phyloP scores from a whole-genome alignment of 2,888 invertebrate genomes.

The Alcis repandata region DNA sequence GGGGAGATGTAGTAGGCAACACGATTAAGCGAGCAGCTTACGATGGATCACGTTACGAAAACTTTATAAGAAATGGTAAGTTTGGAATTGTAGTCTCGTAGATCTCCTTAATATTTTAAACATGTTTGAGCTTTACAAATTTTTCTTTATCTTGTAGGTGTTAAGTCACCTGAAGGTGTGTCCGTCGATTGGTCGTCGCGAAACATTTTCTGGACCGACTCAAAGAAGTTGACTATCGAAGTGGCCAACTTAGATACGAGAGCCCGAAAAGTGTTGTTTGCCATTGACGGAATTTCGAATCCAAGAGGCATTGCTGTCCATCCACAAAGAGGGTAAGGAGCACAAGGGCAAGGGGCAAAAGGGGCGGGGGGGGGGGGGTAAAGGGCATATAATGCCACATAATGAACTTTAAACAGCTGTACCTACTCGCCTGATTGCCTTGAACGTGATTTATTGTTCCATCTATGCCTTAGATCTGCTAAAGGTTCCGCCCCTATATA shows the following conservation, averaged over 20 bases:
- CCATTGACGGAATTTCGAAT: conserved; percentile 91
- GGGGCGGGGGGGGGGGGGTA: too few species aligned
- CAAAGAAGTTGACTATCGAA: conserved; percentile 94
- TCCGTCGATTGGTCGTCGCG: conserved; percentile 97
- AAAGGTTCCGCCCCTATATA: too few species aligned
- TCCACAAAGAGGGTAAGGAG: conserved; percentile 92
- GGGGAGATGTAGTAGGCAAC: conserved; percentile 96
- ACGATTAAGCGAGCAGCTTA: conserved; percentile 91
- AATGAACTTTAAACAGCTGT: too few species aligned
- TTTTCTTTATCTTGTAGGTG: conserved; percentile 82
- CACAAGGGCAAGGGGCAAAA: too few species aligned
- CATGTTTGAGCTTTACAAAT: neutral
- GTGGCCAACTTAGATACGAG: conserved; percentile 94
- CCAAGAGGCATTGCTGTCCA: conserved; percentile 98
- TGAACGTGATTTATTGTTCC: too few species aligned
- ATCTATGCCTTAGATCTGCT: too few species aligned
- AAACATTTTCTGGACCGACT: conserved; percentile 99
- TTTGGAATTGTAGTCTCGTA: neutral
- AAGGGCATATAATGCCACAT: too few species aligned
- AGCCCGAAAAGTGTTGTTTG: conserved; percentile 91
- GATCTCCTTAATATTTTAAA: neutral
- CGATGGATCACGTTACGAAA: conserved; percentile 90
- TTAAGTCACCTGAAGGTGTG: conserved; percentile 97
- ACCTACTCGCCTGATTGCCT: too few species aligned
- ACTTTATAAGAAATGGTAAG: conserved; percentile 82